Conservation (phyloP, 1,140 invertebrate genomes). For the Orius laevigatus region DNA sequence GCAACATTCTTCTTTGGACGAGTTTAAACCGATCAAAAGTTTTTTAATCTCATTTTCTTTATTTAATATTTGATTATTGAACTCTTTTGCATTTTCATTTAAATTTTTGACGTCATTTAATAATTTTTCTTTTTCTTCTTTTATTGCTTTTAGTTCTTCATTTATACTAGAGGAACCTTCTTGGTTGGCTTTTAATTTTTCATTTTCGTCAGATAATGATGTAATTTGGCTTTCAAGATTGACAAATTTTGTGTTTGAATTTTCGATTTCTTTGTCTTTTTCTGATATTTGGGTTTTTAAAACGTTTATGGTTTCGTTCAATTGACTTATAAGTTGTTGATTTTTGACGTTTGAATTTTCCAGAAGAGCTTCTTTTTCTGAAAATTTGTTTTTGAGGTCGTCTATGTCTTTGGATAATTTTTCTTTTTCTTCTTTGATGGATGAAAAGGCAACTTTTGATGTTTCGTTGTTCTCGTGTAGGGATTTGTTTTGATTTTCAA, state of each 20-base stretch:
- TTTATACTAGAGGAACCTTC: not conserved
- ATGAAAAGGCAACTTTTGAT: too few species aligned
- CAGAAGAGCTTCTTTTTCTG: too few species aligned
- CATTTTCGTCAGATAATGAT: not conserved
- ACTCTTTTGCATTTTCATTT: not conserved
- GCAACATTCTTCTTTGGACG: not conserved
- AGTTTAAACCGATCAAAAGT: not conserved
- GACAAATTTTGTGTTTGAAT: not conserved
- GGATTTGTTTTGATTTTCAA: too few species aligned
- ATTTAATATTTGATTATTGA: not conserved
- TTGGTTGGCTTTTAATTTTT: not conserved
- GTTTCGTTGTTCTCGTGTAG: too few species aligned
- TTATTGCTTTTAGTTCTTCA: not conserved
- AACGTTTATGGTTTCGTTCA: not conserved
- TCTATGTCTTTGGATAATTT: not conserved
- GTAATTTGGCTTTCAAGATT: not conserved
- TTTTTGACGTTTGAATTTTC: not conserved
- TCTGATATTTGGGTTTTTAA: not conserved
- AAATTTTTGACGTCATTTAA: not conserved
- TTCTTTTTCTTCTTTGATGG: constrained; percentile 5
- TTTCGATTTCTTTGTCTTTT: not conserved
- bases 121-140: not conserved
- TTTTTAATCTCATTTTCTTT: not conserved
- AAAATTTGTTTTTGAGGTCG: not conserved
- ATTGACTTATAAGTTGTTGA: not conserved